Percentiles rank a stretch among this genome's conserved stretches.
Evolutionary conservation across 1,140 invertebrate species (phyloP).

Genomic region (Drosophila teissieri): DNA sequence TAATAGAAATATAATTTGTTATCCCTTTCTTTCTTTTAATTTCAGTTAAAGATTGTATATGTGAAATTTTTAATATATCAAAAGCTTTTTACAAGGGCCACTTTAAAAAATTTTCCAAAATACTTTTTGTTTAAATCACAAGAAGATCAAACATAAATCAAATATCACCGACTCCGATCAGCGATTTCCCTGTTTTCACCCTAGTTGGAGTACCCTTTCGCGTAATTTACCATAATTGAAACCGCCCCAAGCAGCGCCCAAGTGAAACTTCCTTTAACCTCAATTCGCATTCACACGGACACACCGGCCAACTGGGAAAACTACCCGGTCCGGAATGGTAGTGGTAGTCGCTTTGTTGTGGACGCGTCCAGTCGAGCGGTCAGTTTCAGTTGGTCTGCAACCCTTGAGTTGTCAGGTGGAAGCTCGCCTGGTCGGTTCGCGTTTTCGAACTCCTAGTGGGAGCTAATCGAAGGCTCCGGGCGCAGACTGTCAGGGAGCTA

Average conservation of each 20-base stretch:
- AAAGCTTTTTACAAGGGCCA: too few species aligned
- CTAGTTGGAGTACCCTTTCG: conserved; percentile 14
- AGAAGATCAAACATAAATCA: too few species aligned
- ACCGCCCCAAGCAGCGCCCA: conserved; percentile 43
- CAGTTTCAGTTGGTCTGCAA: conserved; percentile 78
- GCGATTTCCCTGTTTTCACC: neutral
- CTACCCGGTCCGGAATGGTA: conserved; percentile 59
- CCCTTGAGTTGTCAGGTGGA: conserved; percentile 66
- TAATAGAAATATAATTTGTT: too few species aligned
- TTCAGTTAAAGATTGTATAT: too few species aligned
- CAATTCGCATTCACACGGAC: conserved; percentile 66
- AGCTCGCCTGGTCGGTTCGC: conserved; percentile 25
- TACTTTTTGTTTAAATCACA: too few species aligned
- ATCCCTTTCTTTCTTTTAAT: too few species aligned
- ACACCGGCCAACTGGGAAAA: conserved; percentile 50
- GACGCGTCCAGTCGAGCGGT: conserved; percentile 71
- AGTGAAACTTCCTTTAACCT: conserved; percentile 83
- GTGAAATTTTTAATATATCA: too few species aligned
- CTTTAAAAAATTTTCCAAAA: too few species aligned
- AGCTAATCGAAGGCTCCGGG: conserved; percentile 13
- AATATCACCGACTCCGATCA: neutral
- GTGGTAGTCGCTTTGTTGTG: conserved; percentile 62
- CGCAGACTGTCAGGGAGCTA: conserved; percentile 49
- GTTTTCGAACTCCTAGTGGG: neutral
- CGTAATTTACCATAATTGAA: conserved; percentile 49